Conservation (phyloP, 1,140 invertebrate species). For the Cyclina sinensis region DNA sequence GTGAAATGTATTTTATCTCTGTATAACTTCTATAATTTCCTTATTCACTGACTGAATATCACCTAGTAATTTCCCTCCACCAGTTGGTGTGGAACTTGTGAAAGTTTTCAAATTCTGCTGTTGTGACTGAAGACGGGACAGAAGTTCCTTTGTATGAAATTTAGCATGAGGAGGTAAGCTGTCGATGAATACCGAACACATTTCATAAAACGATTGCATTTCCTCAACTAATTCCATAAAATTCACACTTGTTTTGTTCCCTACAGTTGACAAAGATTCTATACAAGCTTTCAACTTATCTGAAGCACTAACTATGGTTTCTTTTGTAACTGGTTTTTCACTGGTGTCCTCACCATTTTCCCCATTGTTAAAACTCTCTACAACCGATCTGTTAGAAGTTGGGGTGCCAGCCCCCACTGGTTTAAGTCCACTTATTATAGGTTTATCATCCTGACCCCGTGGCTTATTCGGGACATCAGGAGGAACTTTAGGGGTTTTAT, state of each 20-base stretch:
- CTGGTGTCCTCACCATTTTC: constrained; percentile 55
- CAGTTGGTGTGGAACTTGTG: constrained; percentile 88
- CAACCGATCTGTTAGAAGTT: constrained; percentile 74
- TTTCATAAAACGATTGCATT: constrained; percentile 82
- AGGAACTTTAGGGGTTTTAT: constrained; percentile 57
- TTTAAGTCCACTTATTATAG: constrained; percentile 77
- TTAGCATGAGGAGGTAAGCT: constrained; percentile 93
- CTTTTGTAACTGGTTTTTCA: constrained; percentile 76
- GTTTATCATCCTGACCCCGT: constrained; percentile 76
- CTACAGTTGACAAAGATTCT: constrained; percentile 76
- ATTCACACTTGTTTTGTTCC: constrained; percentile 83
- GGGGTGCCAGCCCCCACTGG: constrained; percentile 60
- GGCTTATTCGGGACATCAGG: constrained; percentile 73
- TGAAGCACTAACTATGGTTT: constrained; percentile 79
- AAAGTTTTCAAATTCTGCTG: constrained; percentile 91
- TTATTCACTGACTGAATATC: constrained; percentile 94
- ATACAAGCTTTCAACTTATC: constrained; percentile 77
- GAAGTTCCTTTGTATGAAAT: constrained; percentile 95
- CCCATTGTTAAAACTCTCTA: constrained; percentile 72
- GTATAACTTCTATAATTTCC: constrained; percentile 93
- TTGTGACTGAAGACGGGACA: constrained; percentile 93
- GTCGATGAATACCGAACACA: constrained; percentile 84
- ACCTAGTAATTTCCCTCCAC: constrained; percentile 88
- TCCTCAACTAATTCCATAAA: constrained; percentile 85
- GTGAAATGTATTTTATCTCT: constrained; percentile 89